Conservation (phyloP, 1,140 invertebrate species). For the Drosophila truncata region DNA sequence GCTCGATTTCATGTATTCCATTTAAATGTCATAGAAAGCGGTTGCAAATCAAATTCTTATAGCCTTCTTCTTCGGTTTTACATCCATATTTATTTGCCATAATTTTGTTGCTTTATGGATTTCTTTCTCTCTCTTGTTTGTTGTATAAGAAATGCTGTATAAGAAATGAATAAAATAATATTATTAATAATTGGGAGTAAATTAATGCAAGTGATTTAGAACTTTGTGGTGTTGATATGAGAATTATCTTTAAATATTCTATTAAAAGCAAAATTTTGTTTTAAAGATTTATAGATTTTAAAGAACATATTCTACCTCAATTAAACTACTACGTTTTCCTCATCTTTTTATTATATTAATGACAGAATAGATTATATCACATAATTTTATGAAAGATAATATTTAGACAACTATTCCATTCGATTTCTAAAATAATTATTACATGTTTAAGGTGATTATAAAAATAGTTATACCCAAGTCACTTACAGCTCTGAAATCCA, state of each 20-base stretch:
- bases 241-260: background rate
- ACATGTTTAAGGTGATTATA: constrained; percentile 38
- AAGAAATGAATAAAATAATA: too few species aligned
- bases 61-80: constrained; percentile 5
- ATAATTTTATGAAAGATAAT: background rate
- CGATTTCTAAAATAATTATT: constrained; percentile 61
- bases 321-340: too few species aligned
- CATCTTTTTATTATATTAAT: too few species aligned
- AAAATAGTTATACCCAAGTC: background rate
- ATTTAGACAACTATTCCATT: too few species aligned
- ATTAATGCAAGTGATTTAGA: constrained; percentile 13
- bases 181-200: constrained; percentile 27
- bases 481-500: constrained; percentile 24
- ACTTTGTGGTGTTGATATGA: background rate
- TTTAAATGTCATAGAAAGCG: constrained; percentile 69
- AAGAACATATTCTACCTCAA: too few species aligned
- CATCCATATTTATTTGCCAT: constrained; percentile 57
- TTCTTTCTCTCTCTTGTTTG: constrained; percentile 2
- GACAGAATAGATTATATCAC: background rate
- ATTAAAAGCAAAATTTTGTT: background rate
- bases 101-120: constrained; percentile 33
- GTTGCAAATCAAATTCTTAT: constrained; percentile 37
- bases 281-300: too few species aligned
- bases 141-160: constrained; percentile 7
- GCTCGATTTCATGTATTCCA: constrained; percentile 75